phyloP scores from a whole-genome alignment of 1,140 invertebrate species.

The Gonioctena quinquepunctata region DNA sequence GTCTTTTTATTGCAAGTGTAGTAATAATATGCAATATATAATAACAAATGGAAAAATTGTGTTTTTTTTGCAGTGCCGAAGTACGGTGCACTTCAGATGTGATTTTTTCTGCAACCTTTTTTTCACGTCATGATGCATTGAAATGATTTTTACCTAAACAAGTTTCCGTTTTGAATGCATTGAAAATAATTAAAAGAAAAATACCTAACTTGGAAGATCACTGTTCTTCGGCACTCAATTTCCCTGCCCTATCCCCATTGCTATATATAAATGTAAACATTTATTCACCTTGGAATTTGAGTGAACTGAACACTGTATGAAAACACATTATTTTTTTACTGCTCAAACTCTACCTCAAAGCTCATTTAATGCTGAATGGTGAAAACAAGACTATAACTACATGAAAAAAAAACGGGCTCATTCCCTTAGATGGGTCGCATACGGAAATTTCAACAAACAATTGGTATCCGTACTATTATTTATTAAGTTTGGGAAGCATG shows the following conservation, averaged over 20 bases:
- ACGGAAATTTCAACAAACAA: too few species aligned
- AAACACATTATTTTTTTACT: background rate
- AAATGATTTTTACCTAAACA: constrained; percentile 22
- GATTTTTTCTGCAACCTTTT: constrained; percentile 49
- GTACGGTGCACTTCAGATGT: constrained; percentile 56
- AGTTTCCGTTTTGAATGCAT: constrained; percentile 38
- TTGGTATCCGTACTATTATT: too few species aligned
- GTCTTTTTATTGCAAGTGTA: constrained; percentile 35
- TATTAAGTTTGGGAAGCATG: too few species aligned
- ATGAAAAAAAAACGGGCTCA: too few species aligned
- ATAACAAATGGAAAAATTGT: constrained; percentile 41
- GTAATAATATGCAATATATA: constrained; percentile 49
- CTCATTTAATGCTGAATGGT: too few species aligned
- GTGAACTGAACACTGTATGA: background rate
- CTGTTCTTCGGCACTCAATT: constrained; percentile 77
- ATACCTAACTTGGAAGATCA: constrained; percentile 62
- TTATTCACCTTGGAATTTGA: too few species aligned
- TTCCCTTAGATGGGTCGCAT: too few species aligned
- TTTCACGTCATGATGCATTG: constrained; percentile 41
- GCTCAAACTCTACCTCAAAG: too few species aligned
- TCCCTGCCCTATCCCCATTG: background rate
- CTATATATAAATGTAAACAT: too few species aligned
- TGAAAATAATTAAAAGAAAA: constrained; percentile 49
- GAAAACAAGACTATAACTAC: too few species aligned
- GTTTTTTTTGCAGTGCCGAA: constrained; percentile 54